These are phyloP conservation scores for Melinaea marsaeus DNA, from an alignment of 2,888 invertebrate genomes.

Conservation along the genomic window DNA sequence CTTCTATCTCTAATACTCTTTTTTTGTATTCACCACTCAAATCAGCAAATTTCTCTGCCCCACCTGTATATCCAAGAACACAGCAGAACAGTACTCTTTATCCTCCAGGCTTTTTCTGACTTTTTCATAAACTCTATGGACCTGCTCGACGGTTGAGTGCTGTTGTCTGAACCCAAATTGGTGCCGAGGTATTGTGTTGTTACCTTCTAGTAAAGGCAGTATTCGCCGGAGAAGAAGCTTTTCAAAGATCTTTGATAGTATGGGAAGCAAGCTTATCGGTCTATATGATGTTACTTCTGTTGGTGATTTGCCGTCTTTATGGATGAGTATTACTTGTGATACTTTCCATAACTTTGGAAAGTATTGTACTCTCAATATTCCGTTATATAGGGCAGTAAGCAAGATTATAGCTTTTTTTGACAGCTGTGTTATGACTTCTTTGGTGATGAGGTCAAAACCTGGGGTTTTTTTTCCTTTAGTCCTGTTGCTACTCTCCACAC, in stretches of 20 bases:
- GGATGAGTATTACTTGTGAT: background rate
- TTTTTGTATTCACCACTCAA: too few species aligned
- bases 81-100: too few species aligned
- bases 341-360: too few species aligned
- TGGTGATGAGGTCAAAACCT: constrained; percentile 31
- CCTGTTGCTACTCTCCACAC: background rate
- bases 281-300: background rate
- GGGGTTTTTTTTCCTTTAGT: constrained; percentile 29
- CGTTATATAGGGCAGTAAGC: constrained; percentile 24
- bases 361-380: constrained; percentile 15
- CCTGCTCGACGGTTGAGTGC: too few species aligned
- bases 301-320: too few species aligned
- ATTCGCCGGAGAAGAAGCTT: background rate
- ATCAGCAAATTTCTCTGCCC: too few species aligned
- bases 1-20: too few species aligned
- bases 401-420: constrained; percentile 27
- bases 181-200: background rate
- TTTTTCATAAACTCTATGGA: too few species aligned
- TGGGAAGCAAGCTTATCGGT: background rate
- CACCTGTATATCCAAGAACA: too few species aligned
- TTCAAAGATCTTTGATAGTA: background rate
- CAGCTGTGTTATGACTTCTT: constrained; percentile 21
- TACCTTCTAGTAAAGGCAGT: background rate
- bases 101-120: too few species aligned
- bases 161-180: too few species aligned